phyloP scores from a whole-genome alignment of 2,888 invertebrate species.

The Xestoiulus laeticollis region DNA sequence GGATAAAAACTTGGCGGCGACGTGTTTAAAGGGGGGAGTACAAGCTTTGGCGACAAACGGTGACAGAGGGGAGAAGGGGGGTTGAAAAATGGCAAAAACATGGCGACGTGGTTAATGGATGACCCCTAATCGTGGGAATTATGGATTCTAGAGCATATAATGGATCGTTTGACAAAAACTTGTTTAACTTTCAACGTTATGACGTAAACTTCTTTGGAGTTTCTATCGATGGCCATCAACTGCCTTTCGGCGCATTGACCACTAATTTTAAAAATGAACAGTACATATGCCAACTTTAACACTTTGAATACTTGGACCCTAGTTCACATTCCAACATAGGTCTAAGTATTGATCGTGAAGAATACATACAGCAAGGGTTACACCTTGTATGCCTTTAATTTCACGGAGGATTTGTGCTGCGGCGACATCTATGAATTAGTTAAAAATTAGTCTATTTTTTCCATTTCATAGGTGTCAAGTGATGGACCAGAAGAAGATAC shows the following conservation, averaged over 20 bases:
- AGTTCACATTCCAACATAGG: not conserved
- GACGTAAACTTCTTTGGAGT: too few relatives aligned
- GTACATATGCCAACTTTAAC: not conserved
- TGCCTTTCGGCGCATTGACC: not conserved
- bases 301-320: too few relatives aligned
- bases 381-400: too few relatives aligned
- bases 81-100: not conserved
- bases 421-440: too few relatives aligned
- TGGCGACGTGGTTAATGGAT: not conserved
- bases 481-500: not conserved
- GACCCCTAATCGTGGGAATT: not conserved
- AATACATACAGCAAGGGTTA: not conserved
- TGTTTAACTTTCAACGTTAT: too few relatives aligned
- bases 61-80: not conserved
- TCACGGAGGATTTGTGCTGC: too few relatives aligned
- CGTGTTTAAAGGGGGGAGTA: not conserved
- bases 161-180: too few relatives aligned
- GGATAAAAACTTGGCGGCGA: slow-evolving; percentile 3
- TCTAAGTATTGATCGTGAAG: not conserved
- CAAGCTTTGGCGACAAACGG: slow-evolving; percentile 36
- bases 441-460: not conserved
- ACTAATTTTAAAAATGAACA: not conserved
- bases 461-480: not conserved
- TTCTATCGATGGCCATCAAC: too few relatives aligned
- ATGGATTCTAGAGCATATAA: too few relatives aligned